A percentile compares a stretch with the other conserved stretches of the same genome.
phyloP scores from a whole-genome alignment of 1,140 invertebrate species.

The Leptonema lineaticorne region DNA sequence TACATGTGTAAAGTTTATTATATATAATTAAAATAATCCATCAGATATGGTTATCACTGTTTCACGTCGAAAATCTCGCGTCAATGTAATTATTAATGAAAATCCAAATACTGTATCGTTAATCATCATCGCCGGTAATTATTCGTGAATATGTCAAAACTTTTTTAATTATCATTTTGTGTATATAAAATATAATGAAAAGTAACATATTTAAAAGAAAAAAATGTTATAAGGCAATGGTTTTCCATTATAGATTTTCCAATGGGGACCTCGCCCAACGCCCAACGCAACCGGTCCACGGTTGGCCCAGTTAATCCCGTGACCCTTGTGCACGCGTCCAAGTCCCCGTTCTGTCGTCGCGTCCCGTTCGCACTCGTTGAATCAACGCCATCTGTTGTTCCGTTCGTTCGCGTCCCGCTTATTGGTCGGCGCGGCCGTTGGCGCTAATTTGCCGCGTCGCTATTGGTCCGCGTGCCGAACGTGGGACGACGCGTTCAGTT shows the following conservation, averaged over 20 bases:
- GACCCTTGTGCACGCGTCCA: not conserved
- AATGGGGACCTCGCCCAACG: slow-evolving; percentile 27
- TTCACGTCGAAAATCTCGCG: too few species aligned
- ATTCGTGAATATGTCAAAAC: too few species aligned
- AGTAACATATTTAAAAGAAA: too few species aligned
- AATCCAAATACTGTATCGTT: too few species aligned
- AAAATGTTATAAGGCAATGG: too few species aligned
- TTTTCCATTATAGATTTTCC: slow-evolving; percentile 14
- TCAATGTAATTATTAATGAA: too few species aligned
- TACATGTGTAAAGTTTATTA: too few species aligned
- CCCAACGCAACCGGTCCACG: slow-evolving; percentile 31
- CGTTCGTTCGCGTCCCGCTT: not conserved
- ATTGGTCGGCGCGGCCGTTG: slow-evolving; percentile 28
- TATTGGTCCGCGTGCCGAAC: slow-evolving; percentile 26
- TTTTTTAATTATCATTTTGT: too few species aligned
- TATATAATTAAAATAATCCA: too few species aligned
- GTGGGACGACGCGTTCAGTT: slow-evolving; percentile 30
- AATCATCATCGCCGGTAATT: too few species aligned
- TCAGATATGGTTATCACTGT: too few species aligned
- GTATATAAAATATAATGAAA: too few species aligned
- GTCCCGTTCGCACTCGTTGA: not conserved
- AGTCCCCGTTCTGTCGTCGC: not conserved
- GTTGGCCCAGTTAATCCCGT: slow-evolving; percentile 36
- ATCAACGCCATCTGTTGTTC: not conserved
- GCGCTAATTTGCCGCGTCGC: slow-evolving; percentile 24